Conservation (phyloP, 2,888 invertebrate genomes). For the Plagodis dolabraria region DNA sequence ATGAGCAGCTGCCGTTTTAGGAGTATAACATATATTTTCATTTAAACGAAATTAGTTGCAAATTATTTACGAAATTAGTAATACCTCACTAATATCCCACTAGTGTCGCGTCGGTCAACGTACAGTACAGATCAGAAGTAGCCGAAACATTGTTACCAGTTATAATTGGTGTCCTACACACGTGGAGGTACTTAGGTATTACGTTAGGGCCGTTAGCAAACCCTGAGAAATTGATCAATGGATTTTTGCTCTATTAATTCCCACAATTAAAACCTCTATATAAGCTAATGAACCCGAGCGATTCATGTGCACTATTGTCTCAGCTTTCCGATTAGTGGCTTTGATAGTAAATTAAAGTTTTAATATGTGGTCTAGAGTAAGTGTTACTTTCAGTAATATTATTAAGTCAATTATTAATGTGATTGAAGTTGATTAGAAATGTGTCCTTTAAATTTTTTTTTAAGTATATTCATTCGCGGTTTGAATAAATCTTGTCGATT, state of each 20-base stretch:
- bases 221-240: constrained; percentile 78
- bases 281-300: constrained; percentile 67
- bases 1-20: too few relatives aligned
- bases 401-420: too few relatives aligned
- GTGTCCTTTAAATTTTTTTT: too few relatives aligned
- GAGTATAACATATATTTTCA: too few relatives aligned
- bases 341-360: constrained; percentile 34
- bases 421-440: too few relatives aligned
- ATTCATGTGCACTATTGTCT: constrained; percentile 61
- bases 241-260: constrained; percentile 82
- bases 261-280: constrained; percentile 80
- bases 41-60: too few relatives aligned
- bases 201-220: constrained; percentile 71
- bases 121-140: constrained; percentile 1
- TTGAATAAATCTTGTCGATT: too few relatives aligned
- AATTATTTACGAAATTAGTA: too few relatives aligned
- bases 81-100: background rate
- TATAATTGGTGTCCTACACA: constrained; percentile 22
- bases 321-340: constrained; percentile 40
- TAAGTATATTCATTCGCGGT: too few relatives aligned
- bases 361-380: constrained; percentile 66
- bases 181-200: constrained; percentile 53
- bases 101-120: background rate
- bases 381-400: too few relatives aligned
- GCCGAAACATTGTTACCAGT: constrained; percentile 1